Evolutionary conservation across 2,113 vertebrate species (phyloP), one percentile per base, ranked within the genome.

Genomic region (Alethe diademata): DNA sequence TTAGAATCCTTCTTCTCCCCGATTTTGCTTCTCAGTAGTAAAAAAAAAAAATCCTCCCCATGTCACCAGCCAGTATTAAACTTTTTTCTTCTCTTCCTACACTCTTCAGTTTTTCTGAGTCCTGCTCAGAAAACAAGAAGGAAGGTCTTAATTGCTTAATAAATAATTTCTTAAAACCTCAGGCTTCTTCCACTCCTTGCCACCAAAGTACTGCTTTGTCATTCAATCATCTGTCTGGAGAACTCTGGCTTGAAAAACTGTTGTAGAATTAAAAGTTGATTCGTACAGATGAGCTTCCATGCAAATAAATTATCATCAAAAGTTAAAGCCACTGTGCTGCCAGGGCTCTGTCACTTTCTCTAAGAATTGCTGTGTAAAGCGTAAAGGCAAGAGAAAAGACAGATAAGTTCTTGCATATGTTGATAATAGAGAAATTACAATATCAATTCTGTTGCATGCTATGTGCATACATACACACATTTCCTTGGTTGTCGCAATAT

Each of bases 391-490:
- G 9, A 75, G 20, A 87, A 51, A 78, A 86, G 23, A 67, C 13
- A 56, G 29, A 26, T 38, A 61, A 86, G 2, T 2, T 48, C 9
- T 92, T 56, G 6, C 4, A 40, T 28, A 10, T 47, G 38, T 18
- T 62, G 17, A 51, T 28, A 69, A 64, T 2, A 75, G 33, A 81
- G 29, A 69, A 92, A 82, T 65, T 43, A 43, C 17, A 69, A 8
- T 12, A 53, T 5, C 6, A 67, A 88, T 8, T n/a, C 13, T 64
- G 47, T 79, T 82, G 65, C 7, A 11, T 60, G 6, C 18, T 47
- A 23, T 47, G 11, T 38, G 8, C 3, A 3, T 58, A 56, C 4
- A 35, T 19, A 50, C 4, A 53, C 0, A 1, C 1, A 6, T 74
- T 47, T 81, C 22, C 19, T 88, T n/a, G 8, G 29, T 31, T 88